Evolutionary conservation across 2,888 invertebrate genomes (phyloP), one percentile per base, ranked within the genome.

Genomic region (Lasioglossum leucozonium): DNA sequence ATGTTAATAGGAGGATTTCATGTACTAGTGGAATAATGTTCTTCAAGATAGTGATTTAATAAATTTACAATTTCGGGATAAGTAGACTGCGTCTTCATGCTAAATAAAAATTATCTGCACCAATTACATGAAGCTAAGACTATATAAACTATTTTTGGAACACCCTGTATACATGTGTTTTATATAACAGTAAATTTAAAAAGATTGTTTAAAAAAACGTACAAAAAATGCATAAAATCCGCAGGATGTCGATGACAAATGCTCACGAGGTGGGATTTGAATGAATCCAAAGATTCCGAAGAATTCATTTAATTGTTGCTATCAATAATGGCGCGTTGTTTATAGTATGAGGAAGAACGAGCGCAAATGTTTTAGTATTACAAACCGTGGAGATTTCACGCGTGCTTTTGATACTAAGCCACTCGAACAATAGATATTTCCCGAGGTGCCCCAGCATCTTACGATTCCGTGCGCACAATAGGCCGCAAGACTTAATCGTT

Each of bases 401-500:
- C 62, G 75, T 34, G 18, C 26, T 30, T 16, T 18, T 22, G 62
- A 22, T 65, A 44, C 34, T 22, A 34, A 30, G 44, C 75, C 30
- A 42, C 34, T 13, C 4, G 30, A 65, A 75, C 42, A 75, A 34
- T 44, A 62, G 42, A 75, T 34, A 42, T 34, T 65, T 30, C 1
- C 34, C 42, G 62, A 30, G 42, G 40, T 13, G 62, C 13, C 4
- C 62, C 42, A 62, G 42, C 30, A 75, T 40, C 62, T 75, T 75
- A 65, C 62, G 62, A 75, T 75, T 75, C 62, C 30, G 34, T 13
- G 42, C 44, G 11, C 75, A 75, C 62, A 75, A 75, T 65, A 65
- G 62, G 22, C 75, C 42, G 65, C 65, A 13, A 47, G 76, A 47
- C 67, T 76, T 76, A 67, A 67, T 73, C 51, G 69, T 80, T 74